A percentile compares a stretch with the other conserved stretches of the same genome.
Conservation (phyloP, 2,888 invertebrate genomes). For the Hirudinaria manillensis region DNA sequence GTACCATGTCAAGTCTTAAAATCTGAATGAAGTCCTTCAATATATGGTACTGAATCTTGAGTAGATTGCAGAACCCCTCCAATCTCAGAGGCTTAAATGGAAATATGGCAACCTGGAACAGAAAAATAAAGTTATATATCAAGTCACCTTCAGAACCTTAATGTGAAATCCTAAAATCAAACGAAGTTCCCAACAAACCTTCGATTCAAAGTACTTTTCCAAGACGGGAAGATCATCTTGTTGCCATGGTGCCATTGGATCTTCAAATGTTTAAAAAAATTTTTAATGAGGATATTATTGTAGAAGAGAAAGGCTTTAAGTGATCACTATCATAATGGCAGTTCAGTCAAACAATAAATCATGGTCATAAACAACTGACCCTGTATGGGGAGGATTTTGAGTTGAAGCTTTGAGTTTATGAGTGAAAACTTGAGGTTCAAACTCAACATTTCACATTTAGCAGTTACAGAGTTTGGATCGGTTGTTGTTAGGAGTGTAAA, state of each 20-base stretch:
- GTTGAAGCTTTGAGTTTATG: neutral
- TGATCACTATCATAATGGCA: neutral
- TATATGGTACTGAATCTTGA: slow-evolving; percentile 77
- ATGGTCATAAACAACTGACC: neutral
- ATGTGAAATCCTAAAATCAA: too few species aligned
- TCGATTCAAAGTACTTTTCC: slow-evolving; percentile 83
- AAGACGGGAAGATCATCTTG: slow-evolving; percentile 78
- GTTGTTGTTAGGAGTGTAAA: slow-evolving; percentile 1
- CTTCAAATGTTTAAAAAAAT: neutral
- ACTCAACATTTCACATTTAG: neutral
- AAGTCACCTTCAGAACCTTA: too few species aligned
- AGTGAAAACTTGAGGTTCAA: neutral
- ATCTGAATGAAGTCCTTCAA: slow-evolving; percentile 86
- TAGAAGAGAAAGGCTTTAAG: neutral
- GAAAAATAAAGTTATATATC: neutral
- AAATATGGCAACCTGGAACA: slow-evolving; percentile 69
- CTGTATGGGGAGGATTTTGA: neutral
- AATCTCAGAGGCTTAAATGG: slow-evolving; percentile 85
- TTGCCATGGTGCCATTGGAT: slow-evolving; percentile 65
- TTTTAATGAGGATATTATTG: neutral
- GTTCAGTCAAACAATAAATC: neutral
- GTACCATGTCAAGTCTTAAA: slow-evolving; percentile 65
- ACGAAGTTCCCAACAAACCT: slow-evolving; percentile 47
- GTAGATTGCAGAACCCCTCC: slow-evolving; percentile 75
- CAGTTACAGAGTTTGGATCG: neutral